A percentile compares a stretch with the other conserved stretches of the same genome.
Evolutionary conservation across 1,140 invertebrate genomes (phyloP).

Genomic region (Drosophila parabipectinata): DNA sequence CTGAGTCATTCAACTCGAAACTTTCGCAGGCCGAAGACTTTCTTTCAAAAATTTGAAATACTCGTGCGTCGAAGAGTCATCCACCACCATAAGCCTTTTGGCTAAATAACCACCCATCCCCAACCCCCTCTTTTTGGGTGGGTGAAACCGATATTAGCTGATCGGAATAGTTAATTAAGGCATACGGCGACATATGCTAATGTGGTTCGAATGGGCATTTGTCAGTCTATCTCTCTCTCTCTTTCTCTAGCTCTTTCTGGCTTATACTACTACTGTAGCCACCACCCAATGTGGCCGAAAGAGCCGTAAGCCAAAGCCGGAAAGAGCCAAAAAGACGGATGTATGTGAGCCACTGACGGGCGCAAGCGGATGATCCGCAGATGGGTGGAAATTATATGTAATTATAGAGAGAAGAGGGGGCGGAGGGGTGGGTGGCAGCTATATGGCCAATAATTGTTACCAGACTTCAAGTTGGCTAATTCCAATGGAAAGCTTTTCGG

Average conservation of each 20-base stretch:
- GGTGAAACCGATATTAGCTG: slow-evolving; percentile 82
- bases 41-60: slow-evolving; percentile 71
- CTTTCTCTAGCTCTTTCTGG: not conserved
- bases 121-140: slow-evolving; percentile 30
- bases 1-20: slow-evolving; percentile 76
- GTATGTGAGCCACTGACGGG: not conserved
- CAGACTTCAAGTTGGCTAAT: not conserved
- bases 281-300: no score
- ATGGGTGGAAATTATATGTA: not conserved
- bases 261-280: no score
- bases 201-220: slow-evolving; percentile 53
- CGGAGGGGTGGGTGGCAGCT: not conserved
- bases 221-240: slow-evolving; percentile 3
- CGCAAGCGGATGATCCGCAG: slow-evolving; percentile 21
- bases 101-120: slow-evolving; percentile 8
- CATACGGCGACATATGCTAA: slow-evolving; percentile 66
- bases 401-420: not conserved
- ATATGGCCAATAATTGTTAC: slow-evolving; percentile 11
- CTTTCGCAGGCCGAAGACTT: slow-evolving; percentile 57
- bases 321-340: slow-evolving; percentile 22
- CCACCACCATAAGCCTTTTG: slow-evolving; percentile 6
- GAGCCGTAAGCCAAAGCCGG: slow-evolving; percentile 13
- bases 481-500: not conserved
- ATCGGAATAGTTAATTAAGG: slow-evolving; percentile 79
- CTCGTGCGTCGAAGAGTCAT: slow-evolving; percentile 35